A percentile compares a stretch with the other conserved stretches of the same genome.
Evolutionary conservation across 2,113 vertebrate genomes (phyloP).

Genomic region (Gadus chalcogrammus): DNA sequence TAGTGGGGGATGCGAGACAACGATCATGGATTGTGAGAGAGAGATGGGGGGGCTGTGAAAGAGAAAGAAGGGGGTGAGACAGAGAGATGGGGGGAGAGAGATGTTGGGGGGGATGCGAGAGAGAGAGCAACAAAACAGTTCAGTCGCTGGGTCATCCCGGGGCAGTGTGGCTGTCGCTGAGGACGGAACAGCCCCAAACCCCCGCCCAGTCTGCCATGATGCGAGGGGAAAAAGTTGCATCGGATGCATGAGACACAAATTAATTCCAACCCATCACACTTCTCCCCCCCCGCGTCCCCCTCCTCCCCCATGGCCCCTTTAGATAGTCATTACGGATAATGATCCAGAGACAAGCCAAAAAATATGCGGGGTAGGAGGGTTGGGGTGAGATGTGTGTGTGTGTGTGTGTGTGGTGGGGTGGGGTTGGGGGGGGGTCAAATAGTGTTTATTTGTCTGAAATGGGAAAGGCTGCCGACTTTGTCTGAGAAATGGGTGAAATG

Average conservation of each 20-base stretch:
- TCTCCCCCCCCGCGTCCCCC: no score
- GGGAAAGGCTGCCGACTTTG: constrained; percentile 20
- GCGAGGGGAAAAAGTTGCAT: constrained; percentile 3
- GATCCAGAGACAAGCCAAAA: background rate
- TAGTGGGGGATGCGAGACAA: no score
- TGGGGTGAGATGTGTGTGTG: background rate
- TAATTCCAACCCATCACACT: constrained; percentile 22
- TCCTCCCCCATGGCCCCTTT: constrained; percentile 1
- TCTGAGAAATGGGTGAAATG: constrained; percentile 52
- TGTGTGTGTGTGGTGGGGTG: background rate
- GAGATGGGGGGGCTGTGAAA: no score
- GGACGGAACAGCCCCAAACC: background rate
- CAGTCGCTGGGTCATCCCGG: constrained; percentile 17
- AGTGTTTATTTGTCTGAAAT: constrained; percentile 36
- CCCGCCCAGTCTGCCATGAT: background rate
- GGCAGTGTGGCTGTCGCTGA: constrained; percentile 13
- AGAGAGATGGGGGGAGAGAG: no score
- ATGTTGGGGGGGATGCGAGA: no score
- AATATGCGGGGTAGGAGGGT: background rate
- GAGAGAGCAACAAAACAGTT: constrained; percentile 24
- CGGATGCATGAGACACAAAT: constrained; percentile 16
- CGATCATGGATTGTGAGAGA: no score
- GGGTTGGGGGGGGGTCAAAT: constrained; percentile 26
- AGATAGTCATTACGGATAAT: constrained; percentile 23
- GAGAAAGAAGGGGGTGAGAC: no score